These are phyloP conservation scores for Zaprionus davidi DNA, from an alignment of 1,140 invertebrate genomes.

Conservation along the genomic window DNA sequence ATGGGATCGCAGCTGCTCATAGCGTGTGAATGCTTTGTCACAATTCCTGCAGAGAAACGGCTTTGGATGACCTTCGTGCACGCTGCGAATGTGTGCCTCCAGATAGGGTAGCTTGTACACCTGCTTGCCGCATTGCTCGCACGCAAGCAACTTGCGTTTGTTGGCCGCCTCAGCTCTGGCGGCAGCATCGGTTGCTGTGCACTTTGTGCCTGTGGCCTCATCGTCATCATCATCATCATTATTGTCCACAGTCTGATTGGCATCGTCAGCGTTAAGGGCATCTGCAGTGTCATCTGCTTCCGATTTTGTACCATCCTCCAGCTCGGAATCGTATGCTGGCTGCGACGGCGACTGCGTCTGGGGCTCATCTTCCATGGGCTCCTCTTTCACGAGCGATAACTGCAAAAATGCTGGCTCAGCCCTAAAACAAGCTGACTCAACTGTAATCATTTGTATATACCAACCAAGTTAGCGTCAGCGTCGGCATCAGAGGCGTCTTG, in stretches of 20 bases:
- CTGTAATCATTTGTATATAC: slow-evolving; percentile 41
- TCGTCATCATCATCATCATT: slow-evolving; percentile 27
- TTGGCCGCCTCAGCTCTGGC: slow-evolving; percentile 9
- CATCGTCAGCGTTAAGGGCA: background rate
- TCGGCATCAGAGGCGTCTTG: background rate
- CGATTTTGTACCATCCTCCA: background rate
- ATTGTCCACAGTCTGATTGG: background rate
- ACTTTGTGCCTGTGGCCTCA: slow-evolving; percentile 7
- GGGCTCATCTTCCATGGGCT: slow-evolving; percentile 41
- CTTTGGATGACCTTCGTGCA: slow-evolving; percentile 72
- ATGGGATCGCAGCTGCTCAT: slow-evolving; percentile 72
- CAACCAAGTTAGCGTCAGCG: slow-evolving; percentile 50
- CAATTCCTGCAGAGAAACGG: slow-evolving; percentile 70
- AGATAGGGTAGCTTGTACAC: slow-evolving; percentile 76
- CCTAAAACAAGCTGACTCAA: slow-evolving; percentile 36
- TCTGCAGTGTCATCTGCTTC: background rate
- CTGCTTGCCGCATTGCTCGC: slow-evolving; percentile 73
- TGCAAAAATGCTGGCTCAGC: slow-evolving; percentile 49
- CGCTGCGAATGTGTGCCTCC: slow-evolving; percentile 75
- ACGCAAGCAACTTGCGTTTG: slow-evolving; percentile 49
- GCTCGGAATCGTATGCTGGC: slow-evolving; percentile 9
- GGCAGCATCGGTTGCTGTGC: background rate
- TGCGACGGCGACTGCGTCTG: slow-evolving; percentile 11
- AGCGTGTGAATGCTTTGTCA: slow-evolving; percentile 71
- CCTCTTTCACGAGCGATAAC: slow-evolving; percentile 56